These are phyloP conservation scores for Venustoraphidia nigricollis DNA, from an alignment of 2,888 invertebrate genomes.

Conservation along the genomic window DNA sequence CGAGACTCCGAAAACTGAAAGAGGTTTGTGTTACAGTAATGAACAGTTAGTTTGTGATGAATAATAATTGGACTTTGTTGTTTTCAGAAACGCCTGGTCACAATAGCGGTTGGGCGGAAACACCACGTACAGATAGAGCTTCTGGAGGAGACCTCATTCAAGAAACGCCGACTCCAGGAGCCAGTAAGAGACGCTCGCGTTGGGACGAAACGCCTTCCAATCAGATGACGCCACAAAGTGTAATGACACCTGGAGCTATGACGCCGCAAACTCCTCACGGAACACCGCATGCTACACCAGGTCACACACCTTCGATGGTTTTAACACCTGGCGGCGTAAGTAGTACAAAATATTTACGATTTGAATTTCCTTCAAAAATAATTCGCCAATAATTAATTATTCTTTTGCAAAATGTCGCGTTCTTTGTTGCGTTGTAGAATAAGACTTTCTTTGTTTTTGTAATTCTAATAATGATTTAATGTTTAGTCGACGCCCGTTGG, in stretches of 20 bases:
- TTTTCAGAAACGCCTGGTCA: conserved; percentile 82
- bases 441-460: background rate
- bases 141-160: conserved; percentile 51
- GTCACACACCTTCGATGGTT: conserved; percentile 38
- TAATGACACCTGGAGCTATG: conserved; percentile 41
- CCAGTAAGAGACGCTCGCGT: conserved; percentile 86
- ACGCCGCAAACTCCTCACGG: conserved; percentile 53
- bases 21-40: conserved; percentile 34
- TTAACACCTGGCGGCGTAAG: conserved; percentile 59
- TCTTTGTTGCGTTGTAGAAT: background rate
- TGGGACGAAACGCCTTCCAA: conserved; percentile 97
- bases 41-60: background rate
- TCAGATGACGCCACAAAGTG: conserved; percentile 44
- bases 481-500: conserved; percentile 64
- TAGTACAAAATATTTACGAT: no score
- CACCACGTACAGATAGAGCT: conserved; percentile 86
- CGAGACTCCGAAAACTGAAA: conserved; percentile 95
- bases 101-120: conserved; percentile 97
- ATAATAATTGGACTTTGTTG: background rate
- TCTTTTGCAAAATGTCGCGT: no score
- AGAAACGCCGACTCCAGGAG: conserved; percentile 88
- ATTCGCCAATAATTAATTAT: no score
- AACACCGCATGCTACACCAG: conserved; percentile 58
- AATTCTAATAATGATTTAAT: conserved; percentile 7
- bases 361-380: no score